Evolutionary conservation across 2,113 vertebrate genomes (phyloP), one percentile per base, ranked within the genome.

Genomic region (Ardeotis arabs): DNA sequence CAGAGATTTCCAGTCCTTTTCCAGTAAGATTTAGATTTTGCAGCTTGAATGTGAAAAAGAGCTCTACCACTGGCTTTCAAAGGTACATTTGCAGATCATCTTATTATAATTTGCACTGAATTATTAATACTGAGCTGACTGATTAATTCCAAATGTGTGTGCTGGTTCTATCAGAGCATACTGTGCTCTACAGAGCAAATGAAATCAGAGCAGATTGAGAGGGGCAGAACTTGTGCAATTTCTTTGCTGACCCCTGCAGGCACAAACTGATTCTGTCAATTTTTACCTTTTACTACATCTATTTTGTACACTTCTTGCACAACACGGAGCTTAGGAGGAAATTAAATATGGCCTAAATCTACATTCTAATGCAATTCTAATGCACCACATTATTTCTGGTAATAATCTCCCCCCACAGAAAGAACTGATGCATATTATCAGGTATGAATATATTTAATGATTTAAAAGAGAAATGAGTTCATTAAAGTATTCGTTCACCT

Each of bases 171-270:
- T 39, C 78, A n/a, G 52, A 72, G 69, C 39, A 14, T 15, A 49
- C 81, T 91, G 92, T 7, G 74, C 70, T 92, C 73, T 59, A 5
- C 64, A 60, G 88, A 88, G 79, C 75, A 63, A 47, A 67, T 37
- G 68, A 52, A 89, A 93, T 24, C 2, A 0, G 62, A 93, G 84
- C 87, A 94, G 69, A 60, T 16, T 39, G 87, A 87, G 91, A 67
- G 78, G 96, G 89, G 87, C 84, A 94, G 73, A 92, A 93, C 1
- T 56, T 6, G 86, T 55, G 67, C 88, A 78, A 39, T 58, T 95
- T 83, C 90, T 95, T 60, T 82, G 90, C 82, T 95, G 95, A 94
- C 94, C 92, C 92, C 90, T 91, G 90, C 88, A 95, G 93, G 73
- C 69, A 69, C 59, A n/a, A 84, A 31, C 62, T 69, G 73, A 64